phyloP scores from a whole-genome alignment of 2,797 vertebrate species.

The Apogon hyalosoma region DNA sequence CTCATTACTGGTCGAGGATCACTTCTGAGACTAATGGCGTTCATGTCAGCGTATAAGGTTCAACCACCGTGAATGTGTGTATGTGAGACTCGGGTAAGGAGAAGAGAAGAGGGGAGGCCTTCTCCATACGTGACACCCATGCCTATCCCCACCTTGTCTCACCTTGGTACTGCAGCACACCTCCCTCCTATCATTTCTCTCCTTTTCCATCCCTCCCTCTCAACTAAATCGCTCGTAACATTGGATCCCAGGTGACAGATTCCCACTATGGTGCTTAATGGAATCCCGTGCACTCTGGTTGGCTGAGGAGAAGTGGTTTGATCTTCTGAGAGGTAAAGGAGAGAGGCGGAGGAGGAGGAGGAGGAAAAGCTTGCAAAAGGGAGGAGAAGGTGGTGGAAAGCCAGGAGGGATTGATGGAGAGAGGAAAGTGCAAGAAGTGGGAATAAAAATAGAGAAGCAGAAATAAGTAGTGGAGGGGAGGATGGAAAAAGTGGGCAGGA shows the following conservation, averaged over 20 bases:
- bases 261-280: slow-evolving; percentile 58
- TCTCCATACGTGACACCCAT: slow-evolving; percentile 81
- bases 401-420: slow-evolving; percentile 7
- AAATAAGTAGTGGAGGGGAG: background rate
- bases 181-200: slow-evolving; percentile 33
- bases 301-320: slow-evolving; percentile 53
- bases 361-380: slow-evolving; percentile 6
- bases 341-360: background rate
- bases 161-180: slow-evolving; percentile 80
- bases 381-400: slow-evolving; percentile 7
- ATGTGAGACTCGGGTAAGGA: slow-evolving; percentile 21
- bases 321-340: slow-evolving; percentile 43
- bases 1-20: slow-evolving; percentile 74
- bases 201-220: slow-evolving; percentile 37
- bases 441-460: slow-evolving; percentile 14
- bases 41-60: slow-evolving; percentile 56
- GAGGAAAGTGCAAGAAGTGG: slow-evolving; percentile 14
- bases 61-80: slow-evolving; percentile 37
- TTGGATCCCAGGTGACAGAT: slow-evolving; percentile 65
- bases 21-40: slow-evolving; percentile 70
- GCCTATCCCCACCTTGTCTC: slow-evolving; percentile 85
- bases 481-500: slow-evolving; percentile 1
- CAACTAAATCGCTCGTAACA: slow-evolving; percentile 66
- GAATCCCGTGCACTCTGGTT: slow-evolving; percentile 47
- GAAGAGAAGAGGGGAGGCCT: slow-evolving; percentile 61